These are phyloP conservation scores for Akabosia matsudoensis DNA, from an alignment of 1,140 invertebrate genomes.

Conservation along the genomic window DNA sequence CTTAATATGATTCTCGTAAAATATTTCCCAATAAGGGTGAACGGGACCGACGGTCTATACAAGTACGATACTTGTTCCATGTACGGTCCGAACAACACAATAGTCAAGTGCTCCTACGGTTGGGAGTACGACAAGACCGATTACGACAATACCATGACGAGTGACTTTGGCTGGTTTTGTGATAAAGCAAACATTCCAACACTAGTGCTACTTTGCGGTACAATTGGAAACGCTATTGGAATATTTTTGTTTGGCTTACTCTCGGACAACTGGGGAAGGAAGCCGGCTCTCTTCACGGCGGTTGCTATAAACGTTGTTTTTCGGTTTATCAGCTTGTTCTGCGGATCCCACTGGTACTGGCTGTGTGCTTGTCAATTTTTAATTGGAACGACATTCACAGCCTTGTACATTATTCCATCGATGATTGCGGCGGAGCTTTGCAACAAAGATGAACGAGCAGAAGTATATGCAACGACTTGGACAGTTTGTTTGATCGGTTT, in stretches of 20 bases:
- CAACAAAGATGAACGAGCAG: slow-evolving; percentile 42
- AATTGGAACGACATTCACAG: slow-evolving; percentile 36
- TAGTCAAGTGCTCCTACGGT: slow-evolving; percentile 28
- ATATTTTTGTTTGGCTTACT: slow-evolving; percentile 35
- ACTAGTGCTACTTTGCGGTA: slow-evolving; percentile 24
- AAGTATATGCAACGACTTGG: slow-evolving; percentile 31
- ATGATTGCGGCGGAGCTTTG: slow-evolving; percentile 41
- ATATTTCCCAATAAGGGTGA: slow-evolving; percentile 22
- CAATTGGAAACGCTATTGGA: slow-evolving; percentile 37
- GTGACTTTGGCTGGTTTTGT: slow-evolving; percentile 39
- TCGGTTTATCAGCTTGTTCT: slow-evolving; percentile 34
- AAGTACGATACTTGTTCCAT: slow-evolving; percentile 34
- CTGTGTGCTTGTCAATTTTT: slow-evolving; percentile 33
- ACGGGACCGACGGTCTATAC: slow-evolving; percentile 26
- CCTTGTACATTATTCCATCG: slow-evolving; percentile 35
- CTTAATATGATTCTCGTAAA: too few relatives aligned
- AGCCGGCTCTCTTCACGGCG: slow-evolving; percentile 40
- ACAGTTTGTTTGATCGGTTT: slow-evolving; percentile 38
- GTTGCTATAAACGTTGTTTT: slow-evolving; percentile 37
- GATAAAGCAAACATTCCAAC: slow-evolving; percentile 35
- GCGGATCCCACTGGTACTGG: neutral
- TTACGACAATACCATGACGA: slow-evolving; percentile 30
- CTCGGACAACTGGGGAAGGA: slow-evolving; percentile 35
- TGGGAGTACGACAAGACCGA: slow-evolving; percentile 39
- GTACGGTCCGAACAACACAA: slow-evolving; percentile 21